These are phyloP conservation scores for Hydropsyche tenuis DNA, from an alignment of 1,140 invertebrate genomes.

Conservation along the genomic window DNA sequence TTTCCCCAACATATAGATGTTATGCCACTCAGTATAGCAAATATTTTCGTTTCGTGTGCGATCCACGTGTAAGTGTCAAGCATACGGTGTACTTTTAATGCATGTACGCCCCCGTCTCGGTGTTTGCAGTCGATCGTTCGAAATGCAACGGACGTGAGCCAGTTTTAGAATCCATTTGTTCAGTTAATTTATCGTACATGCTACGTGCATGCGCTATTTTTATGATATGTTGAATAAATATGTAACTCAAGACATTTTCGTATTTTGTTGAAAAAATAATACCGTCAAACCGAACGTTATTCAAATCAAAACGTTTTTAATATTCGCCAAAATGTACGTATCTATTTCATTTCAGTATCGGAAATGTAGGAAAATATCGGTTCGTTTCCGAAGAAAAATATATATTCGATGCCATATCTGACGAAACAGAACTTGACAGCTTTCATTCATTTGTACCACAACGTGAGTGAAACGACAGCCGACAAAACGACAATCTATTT, in stretches of 20 bases:
- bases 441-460: slow-evolving; percentile 12
- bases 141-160: not conserved
- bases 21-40: not conserved
- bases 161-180: slow-evolving; percentile 28
- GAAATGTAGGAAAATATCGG: not conserved
- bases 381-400: not conserved
- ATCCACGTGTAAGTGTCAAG: too few species aligned
- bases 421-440: slow-evolving; percentile 22
- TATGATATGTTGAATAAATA: too few species aligned
- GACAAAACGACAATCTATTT: slow-evolving; percentile 24
- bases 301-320: not conserved
- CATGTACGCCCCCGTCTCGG: too few species aligned
- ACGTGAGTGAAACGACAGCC: slow-evolving; percentile 5
- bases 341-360: not conserved
- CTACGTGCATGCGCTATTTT: too few species aligned
- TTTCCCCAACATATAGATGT: not conserved
- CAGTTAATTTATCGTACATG: slow-evolving; percentile 8
- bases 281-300: too few species aligned
- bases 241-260: too few species aligned
- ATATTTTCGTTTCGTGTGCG: too few species aligned
- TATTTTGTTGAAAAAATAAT: too few species aligned
- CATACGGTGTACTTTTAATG: too few species aligned
- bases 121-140: too few species aligned
- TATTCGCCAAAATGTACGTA: not conserved
- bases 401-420: not conserved